Conservation (phyloP, 2,797 vertebrate genomes). For the Peromyscus attwateri region DNA sequence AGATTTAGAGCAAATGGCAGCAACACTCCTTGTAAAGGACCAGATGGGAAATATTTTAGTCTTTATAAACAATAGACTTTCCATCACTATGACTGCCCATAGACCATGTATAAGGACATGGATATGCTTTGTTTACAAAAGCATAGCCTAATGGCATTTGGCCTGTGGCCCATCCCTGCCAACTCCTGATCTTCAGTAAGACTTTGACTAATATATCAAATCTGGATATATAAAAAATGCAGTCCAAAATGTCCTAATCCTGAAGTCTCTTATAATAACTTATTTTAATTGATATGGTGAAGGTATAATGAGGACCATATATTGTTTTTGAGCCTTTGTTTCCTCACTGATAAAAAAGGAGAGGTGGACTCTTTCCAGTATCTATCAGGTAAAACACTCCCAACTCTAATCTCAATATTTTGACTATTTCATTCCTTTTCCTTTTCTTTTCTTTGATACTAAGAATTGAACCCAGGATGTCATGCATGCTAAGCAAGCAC, state of each 20-base stretch:
- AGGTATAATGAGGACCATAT: neutral
- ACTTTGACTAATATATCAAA: conserved; percentile 34
- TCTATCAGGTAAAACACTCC: neutral
- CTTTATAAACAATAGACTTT: neutral
- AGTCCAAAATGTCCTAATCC: conserved; percentile 13
- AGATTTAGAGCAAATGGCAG: neutral
- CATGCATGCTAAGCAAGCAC: neutral
- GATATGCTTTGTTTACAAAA: conserved; percentile 38
- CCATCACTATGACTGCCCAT: neutral
- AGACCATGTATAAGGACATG: neutral
- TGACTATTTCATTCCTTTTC: neutral
- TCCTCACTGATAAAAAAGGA: conserved; percentile 43
- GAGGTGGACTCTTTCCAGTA: neutral
- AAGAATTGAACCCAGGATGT: neutral
- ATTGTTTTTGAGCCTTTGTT: neutral
- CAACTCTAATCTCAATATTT: conserved; percentile 7
- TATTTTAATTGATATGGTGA: neutral
- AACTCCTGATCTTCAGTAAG: conserved; percentile 24
- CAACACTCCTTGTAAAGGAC: conserved; percentile 2
- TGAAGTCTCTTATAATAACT: conserved; percentile 4
- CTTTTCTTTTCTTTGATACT: neutral
- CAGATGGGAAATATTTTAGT: conserved; percentile 13
- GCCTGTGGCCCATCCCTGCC: neutral
- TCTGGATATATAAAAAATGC: conserved; percentile 10
- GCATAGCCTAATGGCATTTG: neutral